These are phyloP conservation scores for Noctua fimbriata DNA, from an alignment of 2,888 invertebrate species.

Conservation along the genomic window DNA sequence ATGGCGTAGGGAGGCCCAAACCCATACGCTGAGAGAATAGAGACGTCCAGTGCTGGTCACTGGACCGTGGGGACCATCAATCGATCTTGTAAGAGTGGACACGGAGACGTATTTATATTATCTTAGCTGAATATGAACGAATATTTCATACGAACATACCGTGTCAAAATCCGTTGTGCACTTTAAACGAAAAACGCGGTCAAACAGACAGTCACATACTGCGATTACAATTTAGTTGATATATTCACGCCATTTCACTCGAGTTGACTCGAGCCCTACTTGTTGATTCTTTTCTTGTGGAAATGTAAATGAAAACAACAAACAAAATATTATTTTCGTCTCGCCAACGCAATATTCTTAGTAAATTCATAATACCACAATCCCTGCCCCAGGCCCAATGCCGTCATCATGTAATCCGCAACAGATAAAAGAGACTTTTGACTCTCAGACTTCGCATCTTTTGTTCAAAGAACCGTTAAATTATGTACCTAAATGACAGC, in stretches of 20 bases:
- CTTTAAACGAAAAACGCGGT: background rate
- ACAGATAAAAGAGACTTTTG: slow-evolving; percentile 23
- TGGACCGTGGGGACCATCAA: too few relatives aligned
- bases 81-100: too few relatives aligned
- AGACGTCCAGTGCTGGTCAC: too few relatives aligned
- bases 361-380: slow-evolving; percentile 11
- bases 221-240: background rate
- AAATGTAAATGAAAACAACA: background rate
- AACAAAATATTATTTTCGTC: background rate
- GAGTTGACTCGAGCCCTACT: background rate
- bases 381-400: background rate
- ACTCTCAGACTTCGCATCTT: slow-evolving; percentile 12
- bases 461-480: slow-evolving; percentile 27
- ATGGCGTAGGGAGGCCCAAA: too few relatives aligned
- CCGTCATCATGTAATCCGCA: slow-evolving; percentile 25
- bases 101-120: too few relatives aligned
- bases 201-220: background rate
- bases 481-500: slow-evolving; percentile 19
- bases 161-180: background rate
- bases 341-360: background rate
- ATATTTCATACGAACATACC: background rate
- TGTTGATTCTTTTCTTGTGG: background rate
- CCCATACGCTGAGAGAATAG: too few relatives aligned
- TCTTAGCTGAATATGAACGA: background rate
- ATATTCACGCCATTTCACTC: background rate